phyloP scores from a whole-genome alignment of 2,888 invertebrate species.

The Luperina nickerlii region DNA sequence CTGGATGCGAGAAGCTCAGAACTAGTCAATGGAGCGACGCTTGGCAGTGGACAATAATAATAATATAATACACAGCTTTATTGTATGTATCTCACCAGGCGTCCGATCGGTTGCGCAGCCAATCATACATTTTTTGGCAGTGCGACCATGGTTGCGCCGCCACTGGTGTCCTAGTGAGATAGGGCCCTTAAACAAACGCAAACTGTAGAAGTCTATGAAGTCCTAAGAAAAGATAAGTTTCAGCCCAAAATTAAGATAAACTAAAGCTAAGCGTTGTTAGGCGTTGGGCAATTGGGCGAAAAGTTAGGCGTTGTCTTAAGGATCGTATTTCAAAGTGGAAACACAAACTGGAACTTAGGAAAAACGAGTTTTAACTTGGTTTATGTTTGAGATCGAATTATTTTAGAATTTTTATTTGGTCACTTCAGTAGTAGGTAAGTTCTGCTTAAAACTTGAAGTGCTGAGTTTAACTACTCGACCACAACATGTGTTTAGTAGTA shows the following conservation, averaged over 20 bases:
- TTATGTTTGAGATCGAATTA: slow-evolving; percentile 20
- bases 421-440: neutral
- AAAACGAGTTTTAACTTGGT: slow-evolving; percentile 41
- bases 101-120: too few relatives aligned
- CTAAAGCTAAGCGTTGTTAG: slow-evolving; percentile 27
- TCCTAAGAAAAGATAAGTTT: slow-evolving; percentile 29
- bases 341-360: slow-evolving; percentile 36
- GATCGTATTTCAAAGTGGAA: slow-evolving; percentile 55
- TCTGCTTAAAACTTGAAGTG: neutral
- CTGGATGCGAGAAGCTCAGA: neutral
- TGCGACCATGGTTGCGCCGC: too few relatives aligned
- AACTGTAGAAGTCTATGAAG: slow-evolving; percentile 9
- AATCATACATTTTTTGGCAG: too few relatives aligned
- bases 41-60: neutral
- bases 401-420: neutral
- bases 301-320: slow-evolving; percentile 49
- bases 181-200: slow-evolving; percentile 12
- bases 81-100: too few relatives aligned
- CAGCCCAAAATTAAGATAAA: slow-evolving; percentile 43
- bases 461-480: neutral
- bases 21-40: too few relatives aligned
- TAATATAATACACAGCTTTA: too few relatives aligned
- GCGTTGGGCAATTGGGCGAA: too few relatives aligned
- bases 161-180: too few relatives aligned
- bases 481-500: neutral